Evolutionary conservation across 2,888 invertebrate species (phyloP).

Genomic region (Digitonthophagus gazella): DNA sequence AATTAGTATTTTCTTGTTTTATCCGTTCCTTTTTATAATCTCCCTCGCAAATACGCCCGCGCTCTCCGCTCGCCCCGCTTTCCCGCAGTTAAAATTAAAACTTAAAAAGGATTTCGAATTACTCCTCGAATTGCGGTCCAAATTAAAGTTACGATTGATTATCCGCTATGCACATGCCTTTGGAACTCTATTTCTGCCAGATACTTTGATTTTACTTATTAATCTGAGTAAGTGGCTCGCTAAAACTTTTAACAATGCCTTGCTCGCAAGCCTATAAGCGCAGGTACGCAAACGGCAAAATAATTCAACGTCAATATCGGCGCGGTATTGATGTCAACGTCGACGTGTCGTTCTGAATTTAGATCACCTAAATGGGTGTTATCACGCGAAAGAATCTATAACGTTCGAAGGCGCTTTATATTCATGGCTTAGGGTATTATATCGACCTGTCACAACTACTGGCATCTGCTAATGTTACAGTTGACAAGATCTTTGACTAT

Average conservation of each 20-base stretch:
- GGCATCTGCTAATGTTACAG: neutral
- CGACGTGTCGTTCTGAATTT: neutral
- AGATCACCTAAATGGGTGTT: neutral
- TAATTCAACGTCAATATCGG: neutral
- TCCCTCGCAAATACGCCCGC: neutral
- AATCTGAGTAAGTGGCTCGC: no score
- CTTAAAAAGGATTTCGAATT: neutral
- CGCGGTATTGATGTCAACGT: neutral
- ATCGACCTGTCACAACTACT: neutral
- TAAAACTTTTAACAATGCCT: no score
- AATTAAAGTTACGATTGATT: no score
- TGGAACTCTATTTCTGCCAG: no score
- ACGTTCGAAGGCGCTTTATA: neutral
- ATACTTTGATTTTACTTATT: no score
- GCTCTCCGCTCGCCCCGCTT: neutral
- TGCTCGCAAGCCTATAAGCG: no score
- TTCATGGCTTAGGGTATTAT: neutral
- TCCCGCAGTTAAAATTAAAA: neutral
- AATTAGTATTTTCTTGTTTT: constrained; percentile 16
- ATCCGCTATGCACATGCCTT: no score
- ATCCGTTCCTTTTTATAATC: neutral
- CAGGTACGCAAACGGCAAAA: no score
- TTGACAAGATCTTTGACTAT: neutral
- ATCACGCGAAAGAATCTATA: neutral
- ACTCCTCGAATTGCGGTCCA: no score